These are phyloP conservation scores for Baccha elongata DNA, from an alignment of 2,888 invertebrate species.

Conservation along the genomic window DNA sequence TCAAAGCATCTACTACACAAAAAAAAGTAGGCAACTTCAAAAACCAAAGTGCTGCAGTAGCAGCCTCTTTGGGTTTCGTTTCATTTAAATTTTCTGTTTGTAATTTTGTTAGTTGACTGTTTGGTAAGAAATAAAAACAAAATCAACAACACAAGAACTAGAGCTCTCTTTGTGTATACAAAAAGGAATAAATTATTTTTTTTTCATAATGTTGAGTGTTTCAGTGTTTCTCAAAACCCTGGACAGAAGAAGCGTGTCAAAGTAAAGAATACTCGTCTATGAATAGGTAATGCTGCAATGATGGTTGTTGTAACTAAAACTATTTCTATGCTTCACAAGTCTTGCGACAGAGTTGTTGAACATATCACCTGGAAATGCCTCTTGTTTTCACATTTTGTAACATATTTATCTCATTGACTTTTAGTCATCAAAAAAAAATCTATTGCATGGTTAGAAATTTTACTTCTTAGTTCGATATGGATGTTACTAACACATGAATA, in stretches of 20 bases:
- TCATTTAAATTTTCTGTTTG: slow-evolving; percentile 33
- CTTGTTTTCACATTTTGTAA: slow-evolving; percentile 59
- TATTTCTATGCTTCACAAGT: slow-evolving; percentile 37
- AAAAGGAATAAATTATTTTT: slow-evolving; percentile 62
- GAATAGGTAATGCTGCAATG: slow-evolving; percentile 44
- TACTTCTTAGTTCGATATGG: slow-evolving; percentile 20
- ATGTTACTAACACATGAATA: too few species aligned
- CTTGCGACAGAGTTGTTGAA: slow-evolving; percentile 45
- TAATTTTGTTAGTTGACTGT: slow-evolving; percentile 60
- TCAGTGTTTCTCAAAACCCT: slow-evolving; percentile 34
- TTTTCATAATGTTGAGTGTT: slow-evolving; percentile 30
- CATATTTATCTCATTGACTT: slow-evolving; percentile 52
- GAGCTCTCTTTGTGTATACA: slow-evolving; percentile 49
- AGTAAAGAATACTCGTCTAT: slow-evolving; percentile 41
- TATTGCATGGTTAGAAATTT: slow-evolving; percentile 12
- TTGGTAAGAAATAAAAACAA: slow-evolving; percentile 22
- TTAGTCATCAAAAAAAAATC: not conserved
- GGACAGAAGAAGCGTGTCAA: slow-evolving; percentile 65
- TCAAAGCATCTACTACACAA: slow-evolving; percentile 4
- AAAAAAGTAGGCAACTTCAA: not conserved
- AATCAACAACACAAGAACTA: slow-evolving; percentile 39
- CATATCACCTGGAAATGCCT: slow-evolving; percentile 50
- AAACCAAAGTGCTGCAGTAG: slow-evolving; percentile 21
- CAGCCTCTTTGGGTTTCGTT: slow-evolving; percentile 45
- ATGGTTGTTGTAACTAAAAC: slow-evolving; percentile 35